Evolutionary conservation across 2,797 vertebrate genomes (phyloP).

Genomic region (Amazona finschi): DNA sequence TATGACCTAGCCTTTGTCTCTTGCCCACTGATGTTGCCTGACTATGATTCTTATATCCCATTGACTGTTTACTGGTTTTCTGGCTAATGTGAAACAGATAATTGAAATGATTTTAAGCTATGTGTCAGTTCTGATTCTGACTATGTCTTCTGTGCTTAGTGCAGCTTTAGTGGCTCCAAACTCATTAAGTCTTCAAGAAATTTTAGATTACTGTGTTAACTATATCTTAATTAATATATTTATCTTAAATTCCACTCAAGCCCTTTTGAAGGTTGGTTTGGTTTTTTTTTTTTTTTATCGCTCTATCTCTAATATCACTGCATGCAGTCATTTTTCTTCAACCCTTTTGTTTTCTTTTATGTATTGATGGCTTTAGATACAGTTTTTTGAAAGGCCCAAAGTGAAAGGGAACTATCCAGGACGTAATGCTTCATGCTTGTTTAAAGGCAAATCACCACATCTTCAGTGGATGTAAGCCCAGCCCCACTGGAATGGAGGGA

Average conservation of each 20-base stretch:
- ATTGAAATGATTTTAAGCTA: slow-evolving; percentile 54
- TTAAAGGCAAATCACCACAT: not conserved
- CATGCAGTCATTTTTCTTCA: slow-evolving; percentile 39
- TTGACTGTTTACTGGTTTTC: slow-evolving; percentile 49
- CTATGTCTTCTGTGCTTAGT: slow-evolving; percentile 24
- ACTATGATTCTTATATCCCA: not conserved
- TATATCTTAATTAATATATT: slow-evolving; percentile 82
- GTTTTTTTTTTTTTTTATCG: slow-evolving; percentile 14
- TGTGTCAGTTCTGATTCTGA: slow-evolving; percentile 37
- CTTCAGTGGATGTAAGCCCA: not conserved
- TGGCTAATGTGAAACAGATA: slow-evolving; percentile 36
- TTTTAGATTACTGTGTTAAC: slow-evolving; percentile 84
- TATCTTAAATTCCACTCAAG: slow-evolving; percentile 75
- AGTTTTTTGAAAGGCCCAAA: not conserved
- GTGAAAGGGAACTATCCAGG: not conserved
- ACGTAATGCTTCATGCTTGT: not conserved
- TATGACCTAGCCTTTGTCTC: slow-evolving; percentile 53
- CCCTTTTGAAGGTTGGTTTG: not conserved
- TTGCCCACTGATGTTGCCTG: slow-evolving; percentile 47
- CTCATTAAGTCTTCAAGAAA: slow-evolving; percentile 71
- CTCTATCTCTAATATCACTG: slow-evolving; percentile 19
- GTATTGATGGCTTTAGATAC: not conserved
- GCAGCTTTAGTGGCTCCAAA: slow-evolving; percentile 53
- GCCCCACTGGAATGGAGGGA: not conserved
- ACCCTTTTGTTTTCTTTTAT: not conserved